Base-by-base conservation (phyloP, 1,140 invertebrate genomes). In the Geopemphigus sp. region DNA sequence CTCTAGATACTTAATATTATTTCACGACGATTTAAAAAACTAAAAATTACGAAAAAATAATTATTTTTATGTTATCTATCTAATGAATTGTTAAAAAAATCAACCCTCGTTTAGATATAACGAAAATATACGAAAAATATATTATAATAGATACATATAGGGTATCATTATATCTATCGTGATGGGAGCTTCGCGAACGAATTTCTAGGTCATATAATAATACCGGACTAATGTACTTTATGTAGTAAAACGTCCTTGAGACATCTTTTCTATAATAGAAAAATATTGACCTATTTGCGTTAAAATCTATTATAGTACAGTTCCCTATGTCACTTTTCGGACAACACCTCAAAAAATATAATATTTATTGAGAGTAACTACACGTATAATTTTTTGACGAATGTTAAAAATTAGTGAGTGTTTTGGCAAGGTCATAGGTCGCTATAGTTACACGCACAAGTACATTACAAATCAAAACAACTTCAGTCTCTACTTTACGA, bases 291-390 rank as follows among this genome's bases (percentile, higher is more conserved):
- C 74, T 63, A 57, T 63, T 63, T 78, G 0, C 10, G 15, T 19
- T 24, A 78, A 63, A 78, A 47, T 11, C 17, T 19, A 63, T 61
- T 50, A 61, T 45, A 45, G 32, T 78, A 61, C 14, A n/a, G 56
- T 78, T 78, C 68, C n/a, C 24, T 29, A 72, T 63, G 22, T 29
- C 63, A 61, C 39, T 47, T 76, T 50, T 63, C 24, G 74, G 57
- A 61, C 74, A 78, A 26, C 56, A 78, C 57, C 22, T 39, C 32
- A 45, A 78, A 63, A 61, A 78, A 63, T 78, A 78, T 29, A 78
- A 63, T 61, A 78, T 78, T 78, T 61, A 78, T 78, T 54, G 56
- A 78, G 74, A 63, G 26, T 63, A 61, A 39, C n/a, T n/a, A n/a
- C 45, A 50, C 39, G 39, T 50, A 50, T 78, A 61, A 22, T 63